Base-by-base conservation (phyloP, 2,888 invertebrate species). In the Drosophila formosana region DNA sequence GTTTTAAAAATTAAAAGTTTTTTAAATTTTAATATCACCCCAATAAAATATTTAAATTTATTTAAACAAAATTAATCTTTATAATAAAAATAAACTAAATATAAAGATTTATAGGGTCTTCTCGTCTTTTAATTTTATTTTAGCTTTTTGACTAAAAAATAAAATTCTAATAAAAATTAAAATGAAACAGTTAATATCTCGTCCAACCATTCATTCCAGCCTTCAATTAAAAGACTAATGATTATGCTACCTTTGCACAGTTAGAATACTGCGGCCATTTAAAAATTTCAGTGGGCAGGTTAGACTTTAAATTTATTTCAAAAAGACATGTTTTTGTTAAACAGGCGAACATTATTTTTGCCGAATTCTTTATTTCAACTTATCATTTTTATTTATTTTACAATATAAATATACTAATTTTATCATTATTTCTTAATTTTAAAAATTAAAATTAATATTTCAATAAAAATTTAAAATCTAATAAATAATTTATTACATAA, bases 171-270 rank as follows among this genome's bases (percentile, higher is more conserved):
- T 75, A 85, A 91, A 90, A 92, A 82, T 91, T 92, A 93, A 93
- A 86, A 93, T 93, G 79, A 92, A 95, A 95, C 94, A 95, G 94
- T 90, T 90, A 92, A 93, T 94, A 94, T 94, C 86, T 95, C 94
- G 94, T 95, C 91, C 92, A 95, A 94, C 94, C 95, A 89, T 96
- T 96, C 95, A 96, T 96, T 93, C 95, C 92, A 96, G 95, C 94
- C 94, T 94, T 92, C 93, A 96, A 95, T 96, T 95, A 96, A 95
- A 94, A 95, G 94, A 95, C 95, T 94, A 96, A 93, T 95, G 93
- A 95, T 95, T 95, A 95, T 95, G 95, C 95, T 96, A 95, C 95
- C 95, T 95, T 95, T 94, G 95, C 94, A 95, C 95, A 94, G 95
- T 95, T 93, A 95, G 93, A 91, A 94, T 95, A 95, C 95, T 94